Conservation (phyloP, 2,113 vertebrate genomes). For the Amazona vittata region DNA sequence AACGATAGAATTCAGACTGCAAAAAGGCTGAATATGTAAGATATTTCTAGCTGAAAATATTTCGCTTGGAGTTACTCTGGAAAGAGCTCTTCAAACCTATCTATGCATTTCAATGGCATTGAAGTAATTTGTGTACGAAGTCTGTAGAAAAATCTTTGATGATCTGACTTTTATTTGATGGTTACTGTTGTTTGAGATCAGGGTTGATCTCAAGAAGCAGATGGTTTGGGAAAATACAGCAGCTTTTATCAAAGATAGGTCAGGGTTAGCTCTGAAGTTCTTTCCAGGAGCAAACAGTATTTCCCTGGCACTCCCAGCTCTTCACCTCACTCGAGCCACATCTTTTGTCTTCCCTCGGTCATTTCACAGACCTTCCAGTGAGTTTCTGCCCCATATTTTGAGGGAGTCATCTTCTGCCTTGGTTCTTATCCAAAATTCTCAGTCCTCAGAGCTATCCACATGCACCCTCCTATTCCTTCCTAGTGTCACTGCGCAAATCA, state of each 20-base stretch:
- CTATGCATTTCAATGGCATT: not conserved
- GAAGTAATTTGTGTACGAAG: not conserved
- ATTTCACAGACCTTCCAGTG: not conserved
- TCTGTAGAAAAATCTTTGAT: not conserved
- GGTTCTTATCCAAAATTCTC: not conserved
- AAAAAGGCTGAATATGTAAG: not conserved
- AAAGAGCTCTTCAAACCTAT: not conserved
- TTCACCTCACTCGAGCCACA: not conserved
- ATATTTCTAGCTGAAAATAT: not conserved
- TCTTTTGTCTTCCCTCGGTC: not conserved
- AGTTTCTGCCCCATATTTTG: not conserved
- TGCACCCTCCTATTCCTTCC: not conserved
- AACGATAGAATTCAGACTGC: not conserved
- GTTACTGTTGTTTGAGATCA: not conserved
- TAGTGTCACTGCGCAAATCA: not conserved
- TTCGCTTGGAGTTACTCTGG: not conserved
- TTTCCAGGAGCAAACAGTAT: not conserved
- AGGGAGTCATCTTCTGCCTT: not conserved
- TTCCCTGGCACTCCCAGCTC: not conserved
- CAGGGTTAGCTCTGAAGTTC: not conserved
- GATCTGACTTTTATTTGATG: not conserved
- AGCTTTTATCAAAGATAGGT: not conserved
- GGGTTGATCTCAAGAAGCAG: not conserved
- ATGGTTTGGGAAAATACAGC: not conserved
- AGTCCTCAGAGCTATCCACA: not conserved